Percentiles rank a stretch among this genome's conserved stretches.
phyloP scores from a whole-genome alignment of 2,888 invertebrate species.

The Nemurella pictetii region DNA sequence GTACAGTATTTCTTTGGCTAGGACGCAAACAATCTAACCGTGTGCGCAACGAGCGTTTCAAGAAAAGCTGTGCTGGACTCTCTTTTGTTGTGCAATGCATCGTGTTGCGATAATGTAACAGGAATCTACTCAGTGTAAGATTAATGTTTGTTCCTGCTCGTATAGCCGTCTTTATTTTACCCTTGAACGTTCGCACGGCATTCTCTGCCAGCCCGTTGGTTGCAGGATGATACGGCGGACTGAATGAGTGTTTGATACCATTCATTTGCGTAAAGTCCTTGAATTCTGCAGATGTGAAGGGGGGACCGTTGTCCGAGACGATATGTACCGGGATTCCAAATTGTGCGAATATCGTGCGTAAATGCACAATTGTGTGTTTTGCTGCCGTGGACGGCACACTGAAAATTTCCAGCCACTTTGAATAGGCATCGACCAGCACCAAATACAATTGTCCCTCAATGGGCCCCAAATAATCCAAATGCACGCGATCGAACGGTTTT shows the following conservation, averaged over 20 bases:
- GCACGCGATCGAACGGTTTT: conserved; percentile 42
- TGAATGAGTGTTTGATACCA: conserved; percentile 40
- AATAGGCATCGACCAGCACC: conserved; percentile 43
- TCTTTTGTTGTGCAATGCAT: conserved; percentile 40
- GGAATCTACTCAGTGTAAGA: conserved; percentile 33
- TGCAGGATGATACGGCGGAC: conserved; percentile 43
- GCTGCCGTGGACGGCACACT: conserved; percentile 36
- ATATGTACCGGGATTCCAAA: conserved; percentile 44
- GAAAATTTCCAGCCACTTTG: conserved; percentile 43
- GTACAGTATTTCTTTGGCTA: too few species aligned
- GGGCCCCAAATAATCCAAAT: conserved; percentile 44
- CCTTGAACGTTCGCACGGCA: conserved; percentile 43
- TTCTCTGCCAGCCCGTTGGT: conserved; percentile 46
- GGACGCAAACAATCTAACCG: too few species aligned
- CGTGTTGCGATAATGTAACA: conserved; percentile 40
- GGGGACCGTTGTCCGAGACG: conserved; percentile 45
- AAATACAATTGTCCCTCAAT: conserved; percentile 39
- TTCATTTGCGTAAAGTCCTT: conserved; percentile 41
- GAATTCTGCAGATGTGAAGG: conserved; percentile 45
- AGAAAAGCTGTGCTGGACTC: conserved; percentile 41
- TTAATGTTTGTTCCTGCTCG: too few species aligned
- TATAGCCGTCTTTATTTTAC: too few species aligned
- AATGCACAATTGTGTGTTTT: conserved; percentile 35
- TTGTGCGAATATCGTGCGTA: conserved; percentile 40
- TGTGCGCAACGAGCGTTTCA: conserved; percentile 7